Evolutionary conservation across 2,797 vertebrate species (phyloP), one percentile per base, ranked within the genome.

Genomic region (Gobio occitaniae): DNA sequence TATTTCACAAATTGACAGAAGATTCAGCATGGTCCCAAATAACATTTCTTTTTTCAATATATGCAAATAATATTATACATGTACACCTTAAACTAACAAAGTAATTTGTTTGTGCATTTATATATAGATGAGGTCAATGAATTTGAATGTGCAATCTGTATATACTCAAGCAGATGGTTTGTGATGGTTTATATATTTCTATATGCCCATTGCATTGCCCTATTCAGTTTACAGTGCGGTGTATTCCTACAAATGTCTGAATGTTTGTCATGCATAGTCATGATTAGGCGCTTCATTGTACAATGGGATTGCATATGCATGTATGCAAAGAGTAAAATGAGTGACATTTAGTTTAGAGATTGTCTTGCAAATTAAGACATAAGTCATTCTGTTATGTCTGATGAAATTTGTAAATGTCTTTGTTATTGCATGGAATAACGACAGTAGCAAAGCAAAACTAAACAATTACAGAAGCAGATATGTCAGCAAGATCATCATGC

Each of bases 41-140:
- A 92, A 91, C 84, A 87, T 82, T 89, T 89, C 88, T 32, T 44
- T 93, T 91, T 87, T 89, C 90, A 90, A 87, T 65, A 92, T 86
- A 91, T 68, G 85, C 72, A 85, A 91, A 87, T 78, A 91, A 89
- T 84, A 90, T 17, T 76, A 78, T 13, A 88, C 66, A 83, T 85
- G 86, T 82, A 86, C 78, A 86, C 7, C 9, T 29, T 47, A 44
- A 72, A 47, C 69, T 7, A 86, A 65, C 11, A 78, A 78, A 83
- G 59, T 76, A 16, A 76, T 74, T 85, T 85, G 78, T 76, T 16
- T 50, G 87, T 86, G 84, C 79, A 50, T 86, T 80, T 88, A 87
- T 83, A 76, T 82, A 82, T 88, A 76, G 59, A 83, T 61, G 80
- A 78, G 56, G 84, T 47, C 70, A 69, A 78, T 78, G 25, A 15